Base-by-base conservation (phyloP, 2,113 vertebrate species). In the Mellivora capensis region DNA sequence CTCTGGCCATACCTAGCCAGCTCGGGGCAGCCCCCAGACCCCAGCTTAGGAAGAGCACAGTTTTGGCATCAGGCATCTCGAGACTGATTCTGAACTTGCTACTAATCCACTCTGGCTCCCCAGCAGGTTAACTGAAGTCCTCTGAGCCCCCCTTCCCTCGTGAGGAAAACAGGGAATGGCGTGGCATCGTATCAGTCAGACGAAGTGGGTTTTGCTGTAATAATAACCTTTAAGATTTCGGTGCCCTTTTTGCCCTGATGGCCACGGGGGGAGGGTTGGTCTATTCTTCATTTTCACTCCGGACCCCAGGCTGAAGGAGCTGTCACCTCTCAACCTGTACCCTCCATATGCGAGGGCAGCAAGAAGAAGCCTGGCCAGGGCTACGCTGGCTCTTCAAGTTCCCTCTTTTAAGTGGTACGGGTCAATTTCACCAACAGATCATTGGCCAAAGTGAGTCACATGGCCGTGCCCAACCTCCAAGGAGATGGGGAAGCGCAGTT, bases 141-240 rank as follows among this genome's bases (percentile, higher is more conserved):
- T 20, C 67, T 72, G 44, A 54, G 31, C 44, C 52, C 61, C 87
- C 7, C 29, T 67, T 54, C 92, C 12, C 27, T 87, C 57, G 34
- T 85, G 42, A 17, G 54, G 81, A 62, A 89, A 91, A n/a, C 4
- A 11, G 67, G 31, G n/a, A 27, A 1, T 23, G 21, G 21, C 8
- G 34, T 2, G 6, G 59, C 64, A 49, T 34, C 9, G 0, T 39
- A 25, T 39, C 69, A 59, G 17, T 31, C 64, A 83, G 47, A 49
- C 42, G 20, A 21, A 31, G 31, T 11, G 84, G 85, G 81, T 52
- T 94, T 93, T 79, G 86, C 86, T 87, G 42, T 59, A 37, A 10
- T 76, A 92, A 87, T 18, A 59, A 39, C 69, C 57, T 76, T 62
- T 74, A 92, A 71, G 34, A 77, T 25, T 29, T 87, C 49, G 12